Base-by-base conservation (phyloP, 92 coral and sea anemone species). In the Bergia sp. region DNA sequence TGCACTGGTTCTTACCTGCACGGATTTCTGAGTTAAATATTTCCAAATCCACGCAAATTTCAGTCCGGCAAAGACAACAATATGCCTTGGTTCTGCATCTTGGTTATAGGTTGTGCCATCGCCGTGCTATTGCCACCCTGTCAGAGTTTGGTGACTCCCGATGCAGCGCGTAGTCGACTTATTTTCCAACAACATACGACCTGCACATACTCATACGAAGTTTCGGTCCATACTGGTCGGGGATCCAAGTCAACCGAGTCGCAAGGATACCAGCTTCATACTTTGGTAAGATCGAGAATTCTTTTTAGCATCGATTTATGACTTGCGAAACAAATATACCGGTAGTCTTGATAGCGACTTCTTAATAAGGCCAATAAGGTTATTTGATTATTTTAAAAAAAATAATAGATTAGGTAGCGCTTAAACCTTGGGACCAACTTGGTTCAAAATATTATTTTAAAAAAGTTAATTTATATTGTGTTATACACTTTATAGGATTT, bases 161-260 rank as follows among this genome's bases (percentile, higher is more conserved):
- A 7, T 41, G 20, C 47, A 47, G 37, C 79, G 29, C 65, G 44
- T 55, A 71, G 47, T 65, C 47, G 67, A 67, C 78, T 84, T 3
- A 20, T 21, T 72, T 84, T 84, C 50, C 87, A 71, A 36, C 78
- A 71, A 42, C 79, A 84, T 21, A 84, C 66, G 23, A 84, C 91
- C 5, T 96, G 99, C 87, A 93, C 96, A 8, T 96, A 95, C 73
- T 89, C 93, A 1, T 96, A 96, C 80, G 96, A 92, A 58, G 94
- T 93, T 40, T 94, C 95, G 7, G 96, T 95, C 21, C 92, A 93
- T 66, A 95, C 99, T 0, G 98, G 92, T 21, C 93, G 99, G 21
- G 99, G 99, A 16, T 86, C 95, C 3, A 87, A 91, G 29, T 93
- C 99, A 10, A 93, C 97, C 0, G 93, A 86, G 38, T 87, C 87